Conservation (phyloP, 2,888 invertebrate genomes). For the Lasius platythorax region DNA sequence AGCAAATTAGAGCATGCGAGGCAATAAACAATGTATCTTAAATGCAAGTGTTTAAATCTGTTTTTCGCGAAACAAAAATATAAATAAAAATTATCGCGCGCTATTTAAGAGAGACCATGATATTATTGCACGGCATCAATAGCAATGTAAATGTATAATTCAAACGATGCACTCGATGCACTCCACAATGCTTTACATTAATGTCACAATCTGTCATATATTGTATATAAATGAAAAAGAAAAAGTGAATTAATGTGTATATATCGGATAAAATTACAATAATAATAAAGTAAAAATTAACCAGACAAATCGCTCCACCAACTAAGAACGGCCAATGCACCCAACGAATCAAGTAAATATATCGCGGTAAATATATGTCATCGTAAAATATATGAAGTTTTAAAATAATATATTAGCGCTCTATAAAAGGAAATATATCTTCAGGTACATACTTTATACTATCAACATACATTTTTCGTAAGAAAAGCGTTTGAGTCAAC, state of each 20-base stretch:
- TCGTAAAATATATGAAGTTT: neutral
- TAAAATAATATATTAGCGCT: neutral
- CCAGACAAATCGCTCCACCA: too few relatives aligned
- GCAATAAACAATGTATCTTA: conserved; percentile 33
- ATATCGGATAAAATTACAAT: neutral
- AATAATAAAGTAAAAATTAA: neutral
- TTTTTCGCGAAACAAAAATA: conserved; percentile 21
- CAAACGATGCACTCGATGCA: conserved; percentile 3
- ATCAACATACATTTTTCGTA: neutral
- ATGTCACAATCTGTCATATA: conserved; percentile 3
- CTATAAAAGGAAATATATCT: neutral
- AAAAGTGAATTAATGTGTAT: conserved; percentile 13
- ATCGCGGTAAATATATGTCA: neutral
- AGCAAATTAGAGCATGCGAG: conserved; percentile 31
- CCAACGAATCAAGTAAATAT: too few relatives aligned
- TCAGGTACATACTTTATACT: neutral
- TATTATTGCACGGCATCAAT: neutral
- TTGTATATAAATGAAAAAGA: neutral
- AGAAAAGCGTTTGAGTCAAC: neutral
- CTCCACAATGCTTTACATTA: conserved; percentile 19
- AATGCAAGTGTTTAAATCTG: conserved; percentile 24
- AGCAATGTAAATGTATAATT: conserved; percentile 5
- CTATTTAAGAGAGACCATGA: conserved; percentile 14
- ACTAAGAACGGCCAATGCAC: too few relatives aligned
- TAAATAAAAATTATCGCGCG: conserved; percentile 22